Conservation (phyloP, 23 tunicate genomes). For the Diplosoma virens region DNA sequence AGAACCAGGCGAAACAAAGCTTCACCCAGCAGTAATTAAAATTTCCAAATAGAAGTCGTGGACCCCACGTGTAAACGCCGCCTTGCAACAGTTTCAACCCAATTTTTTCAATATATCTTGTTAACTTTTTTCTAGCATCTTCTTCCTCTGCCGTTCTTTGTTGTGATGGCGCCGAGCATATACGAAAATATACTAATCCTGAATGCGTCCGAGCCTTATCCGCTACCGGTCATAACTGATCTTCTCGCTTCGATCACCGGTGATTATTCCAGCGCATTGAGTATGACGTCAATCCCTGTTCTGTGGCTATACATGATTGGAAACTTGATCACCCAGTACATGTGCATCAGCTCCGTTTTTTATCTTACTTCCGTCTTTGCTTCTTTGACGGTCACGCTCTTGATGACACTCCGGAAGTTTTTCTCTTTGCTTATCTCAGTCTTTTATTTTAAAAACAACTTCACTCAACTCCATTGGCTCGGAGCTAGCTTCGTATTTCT, state of each 20-base stretch:
- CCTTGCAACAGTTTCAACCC: no score
- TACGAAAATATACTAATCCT: slow-evolving; percentile 36
- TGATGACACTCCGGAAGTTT: slow-evolving; percentile 88
- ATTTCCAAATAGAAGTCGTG: no score
- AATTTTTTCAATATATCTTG: no score
- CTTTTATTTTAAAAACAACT: slow-evolving; percentile 69
- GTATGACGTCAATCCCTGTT: slow-evolving; percentile 44
- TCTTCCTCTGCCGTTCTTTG: slow-evolving; percentile 78
- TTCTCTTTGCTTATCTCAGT: slow-evolving; percentile 78
- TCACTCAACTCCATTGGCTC: slow-evolving; percentile 61
- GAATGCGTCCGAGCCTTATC: slow-evolving; percentile 29
- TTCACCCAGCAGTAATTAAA: no score
- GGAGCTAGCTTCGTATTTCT: slow-evolving; percentile 73
- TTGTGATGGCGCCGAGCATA: slow-evolving; percentile 69
- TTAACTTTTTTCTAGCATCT: slow-evolving; percentile 71
- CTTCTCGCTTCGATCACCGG: neutral
- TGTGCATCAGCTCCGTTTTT: slow-evolving; percentile 93
- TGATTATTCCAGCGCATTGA: neutral
- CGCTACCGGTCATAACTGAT: slow-evolving; percentile 37
- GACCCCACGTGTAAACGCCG: no score
- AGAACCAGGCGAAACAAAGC: no score
- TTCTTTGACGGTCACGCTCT: slow-evolving; percentile 82
- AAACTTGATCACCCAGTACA: slow-evolving; percentile 84
- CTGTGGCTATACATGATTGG: slow-evolving; percentile 84
- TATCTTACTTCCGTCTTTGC: slow-evolving; percentile 68